Evolutionary conservation across 2,797 vertebrate genomes (phyloP), one percentile per base, ranked within the genome.

Genomic region (Buceros bicornis): DNA sequence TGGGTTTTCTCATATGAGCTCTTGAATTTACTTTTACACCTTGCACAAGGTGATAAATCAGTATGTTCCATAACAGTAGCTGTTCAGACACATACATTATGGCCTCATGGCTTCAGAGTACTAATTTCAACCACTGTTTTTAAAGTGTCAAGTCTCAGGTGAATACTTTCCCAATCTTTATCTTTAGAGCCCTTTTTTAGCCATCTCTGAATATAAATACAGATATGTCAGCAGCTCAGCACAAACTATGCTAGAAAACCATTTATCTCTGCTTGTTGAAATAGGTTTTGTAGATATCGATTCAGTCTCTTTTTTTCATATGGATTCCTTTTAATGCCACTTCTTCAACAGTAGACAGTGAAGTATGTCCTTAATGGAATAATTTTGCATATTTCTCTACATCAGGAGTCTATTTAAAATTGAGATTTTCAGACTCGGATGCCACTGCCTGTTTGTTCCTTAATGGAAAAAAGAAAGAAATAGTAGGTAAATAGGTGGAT

Each of bases 21-120:
- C 94, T 93, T 94, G 33, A 78, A 91, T 95, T 93, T 91, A 57
- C 21, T 70, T 90, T 86, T 95, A 65, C 51, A 48, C n/a, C n/a
- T 93, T 95, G 62, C 4, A 82, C 31, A 61, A 89, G 42, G 16
- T 64, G 56, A 83, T 95, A 95, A 90, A 96, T 97, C 74, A 87
- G 31, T 53, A 71, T 80, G 35, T 90, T 94, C 45, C 76, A 45
- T 80, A 96, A 69, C 12, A 84, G 31, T 33, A 92, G 37, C 43
- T 89, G 53, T 84, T 94, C 70, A 80, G 81, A 89, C 67, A 62
- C 47, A 67, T 33, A 20, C 10, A 21, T 78, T 91, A 89, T 22
- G 66, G 35, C 13, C 65, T 82, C 28, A 17, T 86, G 40, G 24
- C 28, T 89, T 88, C 66, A 57, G 86, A 94, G 95, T 94, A 62